phyloP scores from a whole-genome alignment of 2,797 vertebrate genomes.

The Macrochelys suwanniensis region DNA sequence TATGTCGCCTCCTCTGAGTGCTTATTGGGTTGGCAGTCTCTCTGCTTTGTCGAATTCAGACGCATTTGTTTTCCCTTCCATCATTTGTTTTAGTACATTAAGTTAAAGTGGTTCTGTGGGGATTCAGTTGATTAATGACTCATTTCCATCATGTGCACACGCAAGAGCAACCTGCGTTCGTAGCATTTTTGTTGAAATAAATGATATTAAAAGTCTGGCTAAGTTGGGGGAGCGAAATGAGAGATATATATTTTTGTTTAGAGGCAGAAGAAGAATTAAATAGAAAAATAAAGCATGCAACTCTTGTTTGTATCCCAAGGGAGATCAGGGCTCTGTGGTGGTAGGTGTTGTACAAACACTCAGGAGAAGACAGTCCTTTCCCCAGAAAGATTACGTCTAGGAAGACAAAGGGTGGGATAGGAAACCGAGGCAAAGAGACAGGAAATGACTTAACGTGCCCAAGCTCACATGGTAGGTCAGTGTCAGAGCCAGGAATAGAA shows the following conservation, averaged over 20 bases:
- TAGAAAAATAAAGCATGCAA: not conserved
- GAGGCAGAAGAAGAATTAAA: not conserved
- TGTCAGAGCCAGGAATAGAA: not conserved
- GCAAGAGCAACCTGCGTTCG: constrained; percentile 10
- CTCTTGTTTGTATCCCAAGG: not conserved
- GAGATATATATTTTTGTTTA: not conserved
- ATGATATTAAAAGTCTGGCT: not conserved
- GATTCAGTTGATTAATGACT: constrained; percentile 74
- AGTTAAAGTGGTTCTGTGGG: constrained; percentile 53
- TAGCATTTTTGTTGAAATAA: constrained; percentile 54
- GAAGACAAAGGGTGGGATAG: not conserved
- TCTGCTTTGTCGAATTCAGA: constrained; percentile 63
- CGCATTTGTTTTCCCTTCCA: constrained; percentile 67
- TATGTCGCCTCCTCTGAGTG: constrained; percentile 21
- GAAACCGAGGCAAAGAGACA: not conserved
- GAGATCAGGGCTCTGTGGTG: not conserved
- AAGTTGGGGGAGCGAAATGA: not conserved
- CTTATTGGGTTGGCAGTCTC: constrained; percentile 41
- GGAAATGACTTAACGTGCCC: not conserved
- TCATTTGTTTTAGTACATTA: constrained; percentile 70
- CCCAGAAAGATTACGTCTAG: not conserved
- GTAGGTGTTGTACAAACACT: not conserved
- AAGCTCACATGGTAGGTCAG: not conserved
- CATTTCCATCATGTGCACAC: constrained; percentile 64
- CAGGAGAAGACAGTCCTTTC: not conserved